phyloP scores from a whole-genome alignment of 2,888 invertebrate species.

The Drosophila stalkeri region DNA sequence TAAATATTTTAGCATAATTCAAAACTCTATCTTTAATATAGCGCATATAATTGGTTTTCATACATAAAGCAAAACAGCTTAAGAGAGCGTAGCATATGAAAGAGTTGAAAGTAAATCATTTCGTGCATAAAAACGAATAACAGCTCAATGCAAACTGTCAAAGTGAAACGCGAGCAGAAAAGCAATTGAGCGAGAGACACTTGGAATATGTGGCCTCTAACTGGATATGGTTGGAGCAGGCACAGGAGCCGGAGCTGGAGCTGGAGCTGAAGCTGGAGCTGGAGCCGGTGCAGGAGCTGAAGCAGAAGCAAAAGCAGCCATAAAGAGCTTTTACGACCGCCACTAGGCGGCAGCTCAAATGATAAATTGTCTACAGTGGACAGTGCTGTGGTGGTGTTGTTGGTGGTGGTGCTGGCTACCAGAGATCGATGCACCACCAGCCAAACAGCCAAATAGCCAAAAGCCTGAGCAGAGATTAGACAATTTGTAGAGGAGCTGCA shows the following conservation, averaged over 20 bases:
- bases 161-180: slow-evolving; percentile 17
- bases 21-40: not conserved
- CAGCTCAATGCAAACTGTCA: slow-evolving; percentile 37
- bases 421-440: slow-evolving; percentile 59
- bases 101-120: slow-evolving; percentile 37
- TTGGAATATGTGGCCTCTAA: not conserved
- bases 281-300: not conserved
- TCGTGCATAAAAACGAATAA: slow-evolving; percentile 32
- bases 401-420: slow-evolving; percentile 54
- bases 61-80: not conserved
- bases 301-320: slow-evolving; percentile 67
- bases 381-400: slow-evolving; percentile 40
- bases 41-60: not conserved
- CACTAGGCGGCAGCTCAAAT: slow-evolving; percentile 64
- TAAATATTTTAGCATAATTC: not conserved
- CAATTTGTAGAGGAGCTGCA: slow-evolving; percentile 71
- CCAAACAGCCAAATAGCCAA: slow-evolving; percentile 3
- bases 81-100: not conserved
- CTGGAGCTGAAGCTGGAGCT: not conserved
- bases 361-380: slow-evolving; percentile 78
- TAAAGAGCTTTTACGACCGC: slow-evolving; percentile 73
- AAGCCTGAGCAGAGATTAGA: slow-evolving; percentile 64
- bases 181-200: slow-evolving; percentile 23
- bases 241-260: slow-evolving; percentile 42
- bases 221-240: slow-evolving; percentile 5